Evolutionary conservation across 2,113 vertebrate genomes (phyloP), one percentile per base, ranked within the genome.

Genomic region (Carassius carassius): DNA sequence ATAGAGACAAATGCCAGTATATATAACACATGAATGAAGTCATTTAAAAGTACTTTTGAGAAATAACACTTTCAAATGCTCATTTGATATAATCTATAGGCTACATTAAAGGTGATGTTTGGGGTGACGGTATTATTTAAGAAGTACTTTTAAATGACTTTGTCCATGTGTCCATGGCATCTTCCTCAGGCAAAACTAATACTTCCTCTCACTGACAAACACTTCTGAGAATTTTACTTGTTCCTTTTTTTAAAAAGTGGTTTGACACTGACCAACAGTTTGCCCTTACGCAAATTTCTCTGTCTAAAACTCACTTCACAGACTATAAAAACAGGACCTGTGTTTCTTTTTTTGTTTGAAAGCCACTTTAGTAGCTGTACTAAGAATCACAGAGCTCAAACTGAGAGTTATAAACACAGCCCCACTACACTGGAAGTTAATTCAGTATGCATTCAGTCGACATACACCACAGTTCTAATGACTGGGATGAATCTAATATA

Each of bases 181-280:
- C 4, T 3, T n/a, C 19, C 76, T 41, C 1, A 37, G 54, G 32
- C 29, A 81, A 81, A 13, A 49, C 37, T 11, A 23, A 9, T 2
- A 81, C 62, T 81, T 69, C 78, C 62, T 35, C 25, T 14, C 4
- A 67, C 37, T 51, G 62, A 54, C 21, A 65, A 51, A 35, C 16
- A 14, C 23, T 81, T 81, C 79, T 35, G 0, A 81, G 79, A 81
- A 81, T 69, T 35, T 5, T 5, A 14, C 78, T 32, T n/a, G 62
- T 69, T 81, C 63, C 58, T 23, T 81, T 69, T 81, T 44, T 67
- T 35, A 2, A 21, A 16, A 3, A 65, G n/a, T 11, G 21, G 35
- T 13, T 7, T 25, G 77, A 79, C 13, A 62, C 37, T 1, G 14
- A 63, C 9, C 5, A 23, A 63, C 37, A 79, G 37, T 14, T 11